Conservation (phyloP, 2,888 invertebrate species). For the Helleia helle region DNA sequence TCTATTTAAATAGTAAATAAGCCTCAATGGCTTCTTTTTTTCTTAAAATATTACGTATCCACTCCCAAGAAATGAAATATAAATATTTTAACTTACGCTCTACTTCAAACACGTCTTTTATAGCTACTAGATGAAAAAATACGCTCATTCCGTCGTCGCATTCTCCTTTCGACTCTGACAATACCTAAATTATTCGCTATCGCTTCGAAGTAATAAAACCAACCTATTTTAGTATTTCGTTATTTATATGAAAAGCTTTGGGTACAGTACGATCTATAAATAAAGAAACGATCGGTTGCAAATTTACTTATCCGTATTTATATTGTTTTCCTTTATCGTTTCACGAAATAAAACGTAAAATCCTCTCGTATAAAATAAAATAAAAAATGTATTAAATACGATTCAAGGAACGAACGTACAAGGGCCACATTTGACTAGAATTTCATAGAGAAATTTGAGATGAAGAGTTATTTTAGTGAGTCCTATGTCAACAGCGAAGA, state of each 20-base stretch:
- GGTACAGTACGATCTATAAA: not conserved
- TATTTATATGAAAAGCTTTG: not conserved
- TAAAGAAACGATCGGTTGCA: not conserved
- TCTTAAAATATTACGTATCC: not conserved
- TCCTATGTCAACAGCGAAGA: too few relatives aligned
- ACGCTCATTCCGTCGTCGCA: slow-evolving; percentile 3
- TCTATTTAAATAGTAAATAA: too few relatives aligned
- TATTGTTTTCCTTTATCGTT: too few relatives aligned
- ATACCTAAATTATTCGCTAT: slow-evolving; percentile 11
- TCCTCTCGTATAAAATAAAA: too few relatives aligned
- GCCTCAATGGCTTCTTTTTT: not conserved
- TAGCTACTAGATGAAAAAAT: slow-evolving; percentile 2
- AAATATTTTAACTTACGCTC: not conserved
- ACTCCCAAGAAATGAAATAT: not conserved
- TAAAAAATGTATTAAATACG: too few relatives aligned
- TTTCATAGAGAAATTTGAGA: too few relatives aligned
- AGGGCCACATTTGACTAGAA: too few relatives aligned
- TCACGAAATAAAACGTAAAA: too few relatives aligned
- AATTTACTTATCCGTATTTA: not conserved
- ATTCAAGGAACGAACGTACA: too few relatives aligned
- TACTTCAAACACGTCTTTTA: slow-evolving; percentile 2
- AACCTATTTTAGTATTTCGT: slow-evolving; percentile 10
- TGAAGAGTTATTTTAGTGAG: too few relatives aligned
- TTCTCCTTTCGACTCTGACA: slow-evolving; percentile 3
- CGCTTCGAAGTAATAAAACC: slow-evolving; percentile 8